These are phyloP conservation scores for Stercorarius parasiticus DNA, from an alignment of 2,113 vertebrate genomes.

Conservation along the genomic window DNA sequence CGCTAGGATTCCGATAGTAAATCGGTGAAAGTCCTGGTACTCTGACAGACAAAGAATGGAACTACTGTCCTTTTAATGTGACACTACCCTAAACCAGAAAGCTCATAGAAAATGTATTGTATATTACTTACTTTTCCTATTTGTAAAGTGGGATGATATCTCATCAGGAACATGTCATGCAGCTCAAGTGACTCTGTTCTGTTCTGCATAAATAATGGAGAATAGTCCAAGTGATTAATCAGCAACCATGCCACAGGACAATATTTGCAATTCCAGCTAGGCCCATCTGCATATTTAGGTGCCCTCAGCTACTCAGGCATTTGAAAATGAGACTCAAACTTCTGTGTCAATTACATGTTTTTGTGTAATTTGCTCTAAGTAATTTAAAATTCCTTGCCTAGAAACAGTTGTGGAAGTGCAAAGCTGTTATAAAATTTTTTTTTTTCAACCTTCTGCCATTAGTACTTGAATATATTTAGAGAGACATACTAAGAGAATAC, in stretches of 20 bases:
- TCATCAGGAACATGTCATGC: not conserved
- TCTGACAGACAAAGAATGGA: too few relatives aligned
- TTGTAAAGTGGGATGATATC: not conserved
- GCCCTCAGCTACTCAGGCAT: not conserved
- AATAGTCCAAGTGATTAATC: not conserved
- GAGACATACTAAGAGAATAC: not conserved
- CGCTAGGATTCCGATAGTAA: too few relatives aligned
- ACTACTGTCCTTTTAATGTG: too few relatives aligned
- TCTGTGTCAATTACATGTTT: not conserved
- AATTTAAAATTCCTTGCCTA: not conserved
- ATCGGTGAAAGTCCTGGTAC: too few relatives aligned
- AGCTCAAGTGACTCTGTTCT: not conserved
- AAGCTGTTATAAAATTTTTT: not conserved
- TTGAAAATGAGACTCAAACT: not conserved
- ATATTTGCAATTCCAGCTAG: not conserved
- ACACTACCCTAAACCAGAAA: not conserved
- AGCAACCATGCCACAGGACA: not conserved
- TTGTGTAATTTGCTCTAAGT: not conserved
- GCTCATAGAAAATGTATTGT: not conserved
- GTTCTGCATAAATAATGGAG: not conserved
- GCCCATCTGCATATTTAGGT: not conserved
- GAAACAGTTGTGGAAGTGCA: not conserved
- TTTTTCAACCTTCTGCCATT: not conserved
- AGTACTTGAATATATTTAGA: not conserved
- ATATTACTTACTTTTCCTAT: not conserved